A percentile compares a stretch with the other conserved stretches of the same genome.
Conservation (phyloP, 2,797 vertebrate species). For the Crenichthys baileyi region DNA sequence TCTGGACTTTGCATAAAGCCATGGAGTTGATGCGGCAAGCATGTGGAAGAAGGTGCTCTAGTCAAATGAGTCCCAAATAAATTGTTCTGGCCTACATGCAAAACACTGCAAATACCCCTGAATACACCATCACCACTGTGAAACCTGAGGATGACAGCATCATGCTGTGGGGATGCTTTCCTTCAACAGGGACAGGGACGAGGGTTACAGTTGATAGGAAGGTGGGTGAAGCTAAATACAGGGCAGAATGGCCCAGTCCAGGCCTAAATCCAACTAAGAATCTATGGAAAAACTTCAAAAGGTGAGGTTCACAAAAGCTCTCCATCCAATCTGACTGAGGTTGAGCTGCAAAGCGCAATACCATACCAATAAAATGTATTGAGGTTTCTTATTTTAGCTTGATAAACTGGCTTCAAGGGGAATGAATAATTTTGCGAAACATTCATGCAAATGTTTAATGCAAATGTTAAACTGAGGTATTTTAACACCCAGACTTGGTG, state of each 20-base stretch:
- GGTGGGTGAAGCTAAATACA: not conserved
- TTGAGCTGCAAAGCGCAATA: not conserved
- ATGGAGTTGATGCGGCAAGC: too few species aligned
- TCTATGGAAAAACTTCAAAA: too few species aligned
- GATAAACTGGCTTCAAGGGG: not conserved
- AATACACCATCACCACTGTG: not conserved
- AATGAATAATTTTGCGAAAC: not conserved
- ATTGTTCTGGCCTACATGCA: not conserved
- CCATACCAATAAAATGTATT: not conserved
- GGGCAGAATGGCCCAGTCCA: not conserved
- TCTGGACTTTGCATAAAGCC: too few species aligned
- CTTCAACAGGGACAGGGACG: not conserved
- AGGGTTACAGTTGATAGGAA: not conserved
- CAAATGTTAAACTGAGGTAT: not conserved
- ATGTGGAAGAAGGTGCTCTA: not conserved
- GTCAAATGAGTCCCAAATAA: not conserved
- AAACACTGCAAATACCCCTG: not conserved
- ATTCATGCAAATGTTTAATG: not conserved
- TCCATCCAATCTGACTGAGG: too few species aligned
- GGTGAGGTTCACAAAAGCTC: too few species aligned
- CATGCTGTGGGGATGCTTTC: too few species aligned
- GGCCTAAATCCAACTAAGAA: too few species aligned
- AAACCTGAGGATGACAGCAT: not conserved
- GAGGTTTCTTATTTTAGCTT: not conserved
- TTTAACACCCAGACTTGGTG: not conserved